phyloP scores from a whole-genome alignment of 2,797 vertebrate species.

The Chiloscyllium punctatum region DNA sequence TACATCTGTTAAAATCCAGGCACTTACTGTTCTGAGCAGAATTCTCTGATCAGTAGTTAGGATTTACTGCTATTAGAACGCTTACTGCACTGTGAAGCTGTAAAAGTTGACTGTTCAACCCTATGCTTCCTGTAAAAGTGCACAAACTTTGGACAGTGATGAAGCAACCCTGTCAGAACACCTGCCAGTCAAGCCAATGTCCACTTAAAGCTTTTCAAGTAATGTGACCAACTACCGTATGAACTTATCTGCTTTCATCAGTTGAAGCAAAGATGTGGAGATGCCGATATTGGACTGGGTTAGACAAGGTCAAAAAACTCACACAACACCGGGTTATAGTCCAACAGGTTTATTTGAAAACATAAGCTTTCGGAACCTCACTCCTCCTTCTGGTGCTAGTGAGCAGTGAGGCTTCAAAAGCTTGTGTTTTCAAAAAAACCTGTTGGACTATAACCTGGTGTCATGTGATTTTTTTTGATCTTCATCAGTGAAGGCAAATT shows the following conservation, averaged over 20 bases:
- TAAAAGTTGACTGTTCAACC: background rate
- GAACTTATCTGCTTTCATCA: background rate
- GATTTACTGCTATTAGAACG: background rate
- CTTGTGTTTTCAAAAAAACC: no score
- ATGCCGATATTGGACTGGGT: no score
- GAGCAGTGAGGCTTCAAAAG: no score
- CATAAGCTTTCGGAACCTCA: no score
- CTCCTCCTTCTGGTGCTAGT: no score
- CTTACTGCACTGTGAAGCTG: background rate
- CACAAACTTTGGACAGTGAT: background rate
- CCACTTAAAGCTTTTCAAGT: background rate
- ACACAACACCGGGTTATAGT: no score
- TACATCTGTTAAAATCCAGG: background rate
- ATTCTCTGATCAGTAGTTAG: background rate
- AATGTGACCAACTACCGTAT: background rate
- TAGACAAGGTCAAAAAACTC: no score
- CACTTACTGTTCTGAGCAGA: background rate
- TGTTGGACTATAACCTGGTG: no score
- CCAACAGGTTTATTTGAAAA: no score
- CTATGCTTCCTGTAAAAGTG: background rate
- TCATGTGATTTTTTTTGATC: no score
- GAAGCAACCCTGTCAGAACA: background rate
- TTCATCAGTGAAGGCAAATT: background rate
- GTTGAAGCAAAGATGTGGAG: no score
- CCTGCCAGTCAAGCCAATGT: background rate